These are phyloP conservation scores for Miichthys miiuy DNA, from an alignment of 2,797 vertebrate genomes.

Conservation along the genomic window DNA sequence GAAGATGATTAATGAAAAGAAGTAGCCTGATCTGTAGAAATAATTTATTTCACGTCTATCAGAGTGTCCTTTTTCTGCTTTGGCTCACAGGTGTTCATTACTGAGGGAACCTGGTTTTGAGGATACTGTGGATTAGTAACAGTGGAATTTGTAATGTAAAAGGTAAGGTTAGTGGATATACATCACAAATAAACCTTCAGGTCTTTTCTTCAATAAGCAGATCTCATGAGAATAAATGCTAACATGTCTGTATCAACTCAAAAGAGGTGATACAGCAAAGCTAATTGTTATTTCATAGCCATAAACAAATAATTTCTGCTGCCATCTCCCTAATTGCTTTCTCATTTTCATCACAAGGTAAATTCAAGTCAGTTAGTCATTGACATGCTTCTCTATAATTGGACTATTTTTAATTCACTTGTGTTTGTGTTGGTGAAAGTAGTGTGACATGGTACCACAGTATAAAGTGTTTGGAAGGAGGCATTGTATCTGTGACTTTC, in stretches of 20 bases:
- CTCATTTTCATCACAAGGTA: constrained; percentile 41
- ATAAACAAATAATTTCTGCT: constrained; percentile 31
- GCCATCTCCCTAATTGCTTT: constrained; percentile 36
- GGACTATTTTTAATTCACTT: constrained; percentile 34
- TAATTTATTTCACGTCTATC: constrained; percentile 65
- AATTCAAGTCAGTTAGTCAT: constrained; percentile 44
- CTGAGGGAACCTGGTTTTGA: constrained; percentile 17
- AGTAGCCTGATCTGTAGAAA: constrained; percentile 58
- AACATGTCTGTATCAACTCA: constrained; percentile 4
- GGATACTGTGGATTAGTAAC: constrained; percentile 32
- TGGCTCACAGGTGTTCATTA: constrained; percentile 50
- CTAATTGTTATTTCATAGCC: constrained; percentile 29
- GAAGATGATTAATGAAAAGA: constrained; percentile 68
- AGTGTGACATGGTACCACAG: background rate
- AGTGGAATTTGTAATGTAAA: constrained; percentile 22
- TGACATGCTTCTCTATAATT: constrained; percentile 43
- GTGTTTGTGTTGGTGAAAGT: background rate
- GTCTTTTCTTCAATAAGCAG: constrained; percentile 12
- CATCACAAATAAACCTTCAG: constrained; percentile 24
- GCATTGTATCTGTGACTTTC: background rate
- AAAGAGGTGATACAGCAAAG: constrained; percentile 15
- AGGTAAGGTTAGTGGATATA: constrained; percentile 12
- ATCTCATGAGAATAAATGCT: background rate
- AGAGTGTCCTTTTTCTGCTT: constrained; percentile 36
- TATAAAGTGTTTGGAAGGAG: background rate